Evolutionary conservation across 2,113 vertebrate genomes (phyloP), one percentile per base, ranked within the genome.

Genomic region (Canis aureus): DNA sequence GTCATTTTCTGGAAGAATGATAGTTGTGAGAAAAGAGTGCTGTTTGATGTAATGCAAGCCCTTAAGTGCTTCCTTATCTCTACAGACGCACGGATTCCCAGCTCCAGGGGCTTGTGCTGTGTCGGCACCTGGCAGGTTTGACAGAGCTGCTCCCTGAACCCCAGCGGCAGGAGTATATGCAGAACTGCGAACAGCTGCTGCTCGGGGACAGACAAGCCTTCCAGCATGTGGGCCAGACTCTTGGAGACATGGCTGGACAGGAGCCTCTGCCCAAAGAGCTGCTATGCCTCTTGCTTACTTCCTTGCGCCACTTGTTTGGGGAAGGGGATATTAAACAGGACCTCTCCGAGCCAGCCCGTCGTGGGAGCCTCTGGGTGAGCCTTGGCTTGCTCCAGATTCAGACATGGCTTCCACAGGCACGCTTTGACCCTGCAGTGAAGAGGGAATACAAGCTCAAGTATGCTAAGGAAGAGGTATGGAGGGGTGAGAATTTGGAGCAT

Each of bases 381-480:
- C 99, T 99, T 98, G 99, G 99, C 94, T 98, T 99, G 96, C 93
- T 99, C 91, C 99, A 99, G 98, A 99, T 99, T 97, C 99, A 99
- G 97, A 96, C 99, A 16, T 99, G 99, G 99, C 99, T 99, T 60
- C 99, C 99, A 0, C 99, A 99, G 97, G 99, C 99, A 20, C 99
- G 99, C 88, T 99, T 99, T 94, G 99, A 99, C 98, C 99, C 99
- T 0, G 99, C 99, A 16, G 98, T 99, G 93, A 99, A 99, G 98
- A 99, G 99, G 87, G 99, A 99, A 38, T 99, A 99, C 98, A 99
- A 99, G 97, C 99, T 99, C 94, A 99, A 98, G 96, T 99, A 99
- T 0, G 97, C 99, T 67, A 98, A 99, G 97, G 99, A 99, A 95
- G 99, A 99, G 99, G 99, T 99, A 95, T 97, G 98, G 60, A 25